phyloP scores from a whole-genome alignment of 2,888 invertebrate species.

The Polylopha cassiicola region DNA sequence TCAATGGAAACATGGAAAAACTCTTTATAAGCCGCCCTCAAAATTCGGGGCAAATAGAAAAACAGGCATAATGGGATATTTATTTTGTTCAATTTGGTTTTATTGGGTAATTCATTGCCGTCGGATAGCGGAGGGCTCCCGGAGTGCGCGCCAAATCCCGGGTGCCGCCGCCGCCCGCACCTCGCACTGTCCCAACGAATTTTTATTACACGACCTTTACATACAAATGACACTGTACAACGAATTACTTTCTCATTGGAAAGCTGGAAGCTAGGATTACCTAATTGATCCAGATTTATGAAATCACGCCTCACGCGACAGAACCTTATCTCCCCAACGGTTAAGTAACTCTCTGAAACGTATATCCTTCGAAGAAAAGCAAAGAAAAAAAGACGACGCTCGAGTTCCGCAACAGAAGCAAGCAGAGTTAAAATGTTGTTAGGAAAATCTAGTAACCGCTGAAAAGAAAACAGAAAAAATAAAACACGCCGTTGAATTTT shows the following conservation, averaged over 20 bases:
- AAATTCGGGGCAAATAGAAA: constrained; percentile 52
- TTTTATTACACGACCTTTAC: constrained; percentile 59
- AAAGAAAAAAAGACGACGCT: too few relatives aligned
- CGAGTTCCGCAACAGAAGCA: too few relatives aligned
- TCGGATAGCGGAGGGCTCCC: constrained; percentile 43
- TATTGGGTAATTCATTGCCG: constrained; percentile 73
- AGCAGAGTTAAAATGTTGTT: constrained; percentile 1
- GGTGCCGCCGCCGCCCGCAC: constrained; percentile 33
- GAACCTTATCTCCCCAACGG: too few relatives aligned
- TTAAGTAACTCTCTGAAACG: too few relatives aligned
- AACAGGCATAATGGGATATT: constrained; percentile 63
- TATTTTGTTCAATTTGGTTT: constrained; percentile 73
- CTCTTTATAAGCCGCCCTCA: constrained; percentile 32
- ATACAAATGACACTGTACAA: constrained; percentile 54
- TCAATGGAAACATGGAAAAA: constrained; percentile 27
- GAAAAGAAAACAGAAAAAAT: constrained; percentile 15
- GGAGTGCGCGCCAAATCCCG: constrained; percentile 57
- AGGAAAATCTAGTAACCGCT: constrained; percentile 5
- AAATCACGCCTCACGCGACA: too few relatives aligned
- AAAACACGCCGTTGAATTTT: constrained; percentile 14
- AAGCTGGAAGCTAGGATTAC: too few relatives aligned
- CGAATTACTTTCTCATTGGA: constrained; percentile 45
- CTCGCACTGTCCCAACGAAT: constrained; percentile 42
- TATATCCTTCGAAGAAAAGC: too few relatives aligned
- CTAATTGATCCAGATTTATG: too few relatives aligned